phyloP scores from a whole-genome alignment of 2,113 vertebrate genomes.

The Eonycteris spelaea region DNA sequence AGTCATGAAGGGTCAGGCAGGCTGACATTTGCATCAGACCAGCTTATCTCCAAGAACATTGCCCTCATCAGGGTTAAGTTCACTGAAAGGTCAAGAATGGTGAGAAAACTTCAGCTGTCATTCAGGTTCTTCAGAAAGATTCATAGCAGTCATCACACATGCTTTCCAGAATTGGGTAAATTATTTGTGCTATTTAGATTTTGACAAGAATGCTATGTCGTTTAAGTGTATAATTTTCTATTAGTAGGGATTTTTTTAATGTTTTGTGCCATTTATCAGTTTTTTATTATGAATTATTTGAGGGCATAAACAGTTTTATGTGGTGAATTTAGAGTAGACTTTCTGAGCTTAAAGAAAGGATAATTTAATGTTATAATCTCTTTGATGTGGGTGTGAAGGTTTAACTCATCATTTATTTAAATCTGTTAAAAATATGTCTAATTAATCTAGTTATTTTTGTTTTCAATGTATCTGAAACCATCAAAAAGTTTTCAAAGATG shows the following conservation, averaged over 20 bases:
- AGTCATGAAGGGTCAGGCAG: neutral
- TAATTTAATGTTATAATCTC: neutral
- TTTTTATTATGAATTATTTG: neutral
- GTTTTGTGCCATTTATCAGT: neutral
- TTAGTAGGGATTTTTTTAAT: neutral
- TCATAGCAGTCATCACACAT: neutral
- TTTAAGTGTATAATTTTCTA: neutral
- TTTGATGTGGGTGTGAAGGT: neutral
- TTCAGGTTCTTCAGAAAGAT: neutral
- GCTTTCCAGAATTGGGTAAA: neutral
- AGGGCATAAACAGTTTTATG: neutral
- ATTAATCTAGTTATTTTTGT: constrained; percentile 3
- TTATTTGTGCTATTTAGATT: neutral
- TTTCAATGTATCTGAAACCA: neutral
- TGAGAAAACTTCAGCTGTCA: neutral
- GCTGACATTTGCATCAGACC: neutral
- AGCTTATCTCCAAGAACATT: neutral
- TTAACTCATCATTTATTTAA: neutral
- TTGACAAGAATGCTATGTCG: neutral
- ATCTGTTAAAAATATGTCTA: neutral
- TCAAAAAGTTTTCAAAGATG: neutral
- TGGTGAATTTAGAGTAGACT: neutral
- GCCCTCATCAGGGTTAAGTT: neutral
- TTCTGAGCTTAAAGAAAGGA: neutral
- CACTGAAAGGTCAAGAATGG: neutral